Evolutionary conservation across 1,140 invertebrate species (phyloP).

Genomic region (Heliconius eleuchia): DNA sequence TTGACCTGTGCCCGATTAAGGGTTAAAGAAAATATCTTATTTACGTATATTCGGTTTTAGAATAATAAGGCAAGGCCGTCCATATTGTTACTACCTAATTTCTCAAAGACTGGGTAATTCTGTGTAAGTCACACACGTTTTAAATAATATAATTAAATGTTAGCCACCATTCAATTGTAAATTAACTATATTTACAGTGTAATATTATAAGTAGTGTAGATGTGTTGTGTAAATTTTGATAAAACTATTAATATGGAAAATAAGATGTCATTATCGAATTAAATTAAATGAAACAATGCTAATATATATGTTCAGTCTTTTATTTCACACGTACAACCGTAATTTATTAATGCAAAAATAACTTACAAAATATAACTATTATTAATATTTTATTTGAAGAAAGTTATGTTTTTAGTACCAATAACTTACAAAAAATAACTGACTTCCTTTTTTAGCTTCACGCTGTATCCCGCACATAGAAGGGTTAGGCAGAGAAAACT

Average conservation of each 20-base stretch:
- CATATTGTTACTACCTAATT: constrained; percentile 63
- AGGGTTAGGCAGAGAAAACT: too few relatives aligned
- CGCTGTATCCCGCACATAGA: too few relatives aligned
- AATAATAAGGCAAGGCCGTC: constrained; percentile 71
- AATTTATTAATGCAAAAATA: not conserved
- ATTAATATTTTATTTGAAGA: not conserved
- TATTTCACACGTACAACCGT: constrained; percentile 44
- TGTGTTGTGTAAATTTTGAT: constrained; percentile 76
- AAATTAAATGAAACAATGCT: constrained; percentile 61
- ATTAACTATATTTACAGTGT: constrained; percentile 70
- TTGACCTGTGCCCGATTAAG: too few relatives aligned
- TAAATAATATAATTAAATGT: constrained; percentile 3
- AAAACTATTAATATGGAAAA: constrained; percentile 53
- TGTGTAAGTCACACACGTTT: constrained; percentile 18
- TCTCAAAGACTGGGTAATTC: constrained; percentile 60
- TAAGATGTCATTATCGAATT: constrained; percentile 36
- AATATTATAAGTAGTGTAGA: constrained; percentile 64
- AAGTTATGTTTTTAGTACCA: too few relatives aligned
- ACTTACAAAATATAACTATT: not conserved
- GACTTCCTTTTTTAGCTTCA: too few relatives aligned
- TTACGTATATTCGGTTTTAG: constrained; percentile 23
- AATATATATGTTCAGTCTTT: constrained; percentile 67
- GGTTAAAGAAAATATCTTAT: not conserved
- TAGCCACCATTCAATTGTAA: constrained; percentile 30
- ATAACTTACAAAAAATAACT: too few relatives aligned